Evolutionary conservation across 2,888 invertebrate species (phyloP), one percentile per base, ranked within the genome.

Genomic region (Epinotia bilunana): DNA sequence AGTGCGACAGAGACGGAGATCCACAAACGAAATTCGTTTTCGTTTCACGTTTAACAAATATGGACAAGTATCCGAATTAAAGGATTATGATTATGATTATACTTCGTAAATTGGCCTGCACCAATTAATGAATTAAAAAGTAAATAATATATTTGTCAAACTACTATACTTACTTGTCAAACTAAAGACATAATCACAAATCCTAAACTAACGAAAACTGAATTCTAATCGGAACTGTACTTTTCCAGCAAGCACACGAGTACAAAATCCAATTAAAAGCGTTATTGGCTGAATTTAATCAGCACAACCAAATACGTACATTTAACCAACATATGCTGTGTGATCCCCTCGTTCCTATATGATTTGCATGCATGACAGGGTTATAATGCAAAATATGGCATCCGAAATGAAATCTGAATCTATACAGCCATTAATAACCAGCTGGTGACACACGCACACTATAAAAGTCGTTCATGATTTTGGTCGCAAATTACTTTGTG

Each of bases 381-480:
- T 71, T 64, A 71, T 74, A 65, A 60, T 65, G 60, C 70, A 28
- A 70, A 70, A 33, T 39, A 33, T 62, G 58, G 23, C 70, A 70
- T 39, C 46, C 64, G 58, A 23, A 23, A 46, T 60, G 53, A 65
- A 64, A 70, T 70, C 43, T n/a, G 70, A 53, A 74, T 65, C 60
- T 33, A 53, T 58, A 39, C 55, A 43, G 46, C 46, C 12, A 43
- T 46, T 60, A 61, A 63, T 23, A 39, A 23, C 20, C 16, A 13
- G 11, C 28, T 1, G 28, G 20, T 20, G 20, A 16, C 68, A 16
- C 68, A 68, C 55, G 68, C 68, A 62, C 57, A 11, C 28, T 12
- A 39, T 62, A 62, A 62, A 23, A 28, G 2, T 43, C 39, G 43
- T 16, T 62, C 6, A 4, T 18, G 2, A 62, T 33, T n/a, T 9